phyloP scores from a whole-genome alignment of 2,113 vertebrate genomes.

The Paradisaea rubra region DNA sequence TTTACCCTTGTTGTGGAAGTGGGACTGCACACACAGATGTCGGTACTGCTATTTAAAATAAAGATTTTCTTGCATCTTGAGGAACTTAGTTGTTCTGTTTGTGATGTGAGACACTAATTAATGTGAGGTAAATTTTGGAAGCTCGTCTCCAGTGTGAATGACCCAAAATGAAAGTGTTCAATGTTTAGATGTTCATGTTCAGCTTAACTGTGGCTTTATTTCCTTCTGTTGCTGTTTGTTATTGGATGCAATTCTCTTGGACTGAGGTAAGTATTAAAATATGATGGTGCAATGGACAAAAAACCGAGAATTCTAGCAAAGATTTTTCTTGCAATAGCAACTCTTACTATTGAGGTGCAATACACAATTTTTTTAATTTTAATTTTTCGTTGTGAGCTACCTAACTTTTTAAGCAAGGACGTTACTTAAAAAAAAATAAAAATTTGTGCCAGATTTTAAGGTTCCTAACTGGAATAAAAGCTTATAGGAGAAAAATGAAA shows the following conservation, averaged over 20 bases:
- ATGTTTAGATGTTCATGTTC: background rate
- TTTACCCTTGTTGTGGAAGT: background rate
- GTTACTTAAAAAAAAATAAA: background rate
- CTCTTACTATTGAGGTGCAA: background rate
- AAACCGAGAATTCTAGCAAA: background rate
- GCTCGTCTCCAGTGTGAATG: background rate
- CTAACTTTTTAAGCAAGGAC: background rate
- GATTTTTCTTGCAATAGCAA: background rate
- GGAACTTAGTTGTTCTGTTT: background rate
- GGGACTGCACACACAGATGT: background rate
- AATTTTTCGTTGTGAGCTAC: background rate
- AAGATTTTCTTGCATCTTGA: background rate
- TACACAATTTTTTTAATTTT: background rate
- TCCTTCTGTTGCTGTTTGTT: background rate
- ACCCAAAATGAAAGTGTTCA: fast-evolving
- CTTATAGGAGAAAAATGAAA: background rate
- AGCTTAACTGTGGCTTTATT: background rate
- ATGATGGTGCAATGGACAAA: background rate
- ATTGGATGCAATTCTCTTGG: background rate
- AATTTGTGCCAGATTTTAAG: background rate
- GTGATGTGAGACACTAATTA: background rate
- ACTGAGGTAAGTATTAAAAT: conserved; percentile 1
- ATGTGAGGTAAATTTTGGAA: background rate
- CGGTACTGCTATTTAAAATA: background rate
- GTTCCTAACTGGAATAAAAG: background rate